Conservation (phyloP, 2,113 vertebrate genomes). For the Salvelinus alpinus region DNA sequence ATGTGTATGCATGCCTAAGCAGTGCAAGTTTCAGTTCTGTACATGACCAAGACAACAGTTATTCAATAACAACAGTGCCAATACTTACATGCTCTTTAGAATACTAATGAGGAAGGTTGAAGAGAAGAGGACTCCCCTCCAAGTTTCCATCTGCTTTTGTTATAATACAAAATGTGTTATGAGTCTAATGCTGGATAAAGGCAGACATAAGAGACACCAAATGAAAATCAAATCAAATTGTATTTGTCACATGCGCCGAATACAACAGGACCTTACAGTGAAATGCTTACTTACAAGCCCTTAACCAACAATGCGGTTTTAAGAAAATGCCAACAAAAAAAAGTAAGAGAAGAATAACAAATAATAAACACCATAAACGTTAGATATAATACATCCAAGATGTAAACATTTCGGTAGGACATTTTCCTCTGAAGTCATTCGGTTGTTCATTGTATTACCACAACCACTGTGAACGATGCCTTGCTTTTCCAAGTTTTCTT, state of each 20-base stretch:
- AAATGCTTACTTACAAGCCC: too few species aligned
- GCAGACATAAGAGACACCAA: too few species aligned
- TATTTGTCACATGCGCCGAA: too few species aligned
- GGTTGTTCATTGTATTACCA: neutral
- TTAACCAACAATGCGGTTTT: too few species aligned
- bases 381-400: neutral
- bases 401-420: neutral
- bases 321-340: too few species aligned
- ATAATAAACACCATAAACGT: too few species aligned
- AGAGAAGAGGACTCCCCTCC: neutral
- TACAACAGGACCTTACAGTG: too few species aligned
- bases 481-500: neutral
- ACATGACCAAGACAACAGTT: neutral
- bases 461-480: conserved; percentile 12
- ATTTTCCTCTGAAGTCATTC: neutral
- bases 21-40: too few species aligned
- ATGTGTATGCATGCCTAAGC: neutral
- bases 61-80: neutral
- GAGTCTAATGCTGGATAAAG: neutral
- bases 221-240: too few species aligned
- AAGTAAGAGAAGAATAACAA: too few species aligned
- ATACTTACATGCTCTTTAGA: neutral
- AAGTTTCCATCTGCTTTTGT: neutral
- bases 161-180: too few species aligned
- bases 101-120: too few species aligned